Evolutionary conservation across 2,888 invertebrate species (phyloP).

Genomic region (Leptothorax acervorum): DNA sequence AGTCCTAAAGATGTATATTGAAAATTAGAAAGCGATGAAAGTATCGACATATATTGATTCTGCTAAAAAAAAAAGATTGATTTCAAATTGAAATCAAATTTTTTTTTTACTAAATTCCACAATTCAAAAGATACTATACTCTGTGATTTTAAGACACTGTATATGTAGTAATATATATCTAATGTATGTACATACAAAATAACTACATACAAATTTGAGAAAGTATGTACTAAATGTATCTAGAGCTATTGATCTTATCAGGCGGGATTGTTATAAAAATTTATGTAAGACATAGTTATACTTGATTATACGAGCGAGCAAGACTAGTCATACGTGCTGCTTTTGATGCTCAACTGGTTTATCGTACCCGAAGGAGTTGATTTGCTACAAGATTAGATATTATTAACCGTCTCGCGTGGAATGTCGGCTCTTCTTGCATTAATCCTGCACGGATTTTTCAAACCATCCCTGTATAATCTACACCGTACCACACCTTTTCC

Average conservation of each 20-base stretch:
- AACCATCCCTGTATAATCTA: background rate
- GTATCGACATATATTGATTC: background rate
- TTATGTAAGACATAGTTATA: background rate
- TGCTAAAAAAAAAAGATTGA: background rate
- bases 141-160: background rate
- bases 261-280: background rate
- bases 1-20: background rate
- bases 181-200: background rate
- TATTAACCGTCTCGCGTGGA: background rate
- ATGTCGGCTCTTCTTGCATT: background rate
- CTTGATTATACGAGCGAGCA: background rate
- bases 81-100: background rate
- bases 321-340: background rate
- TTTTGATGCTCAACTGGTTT: constrained; percentile 12
- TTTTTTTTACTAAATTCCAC: background rate
- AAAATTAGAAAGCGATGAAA: constrained; percentile 2
- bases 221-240: background rate
- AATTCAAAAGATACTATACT: background rate
- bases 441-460: constrained; percentile 7
- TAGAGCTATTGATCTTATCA: background rate
- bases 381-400: constrained; percentile 3
- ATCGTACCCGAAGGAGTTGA: background rate
- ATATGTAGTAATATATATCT: background rate
- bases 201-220: background rate
- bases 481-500: constrained; percentile 41